Evolutionary conservation across 1,140 invertebrate species (phyloP), one percentile per base, ranked within the genome.

Genomic region (silkworm (Bombyx mori)): DNA sequence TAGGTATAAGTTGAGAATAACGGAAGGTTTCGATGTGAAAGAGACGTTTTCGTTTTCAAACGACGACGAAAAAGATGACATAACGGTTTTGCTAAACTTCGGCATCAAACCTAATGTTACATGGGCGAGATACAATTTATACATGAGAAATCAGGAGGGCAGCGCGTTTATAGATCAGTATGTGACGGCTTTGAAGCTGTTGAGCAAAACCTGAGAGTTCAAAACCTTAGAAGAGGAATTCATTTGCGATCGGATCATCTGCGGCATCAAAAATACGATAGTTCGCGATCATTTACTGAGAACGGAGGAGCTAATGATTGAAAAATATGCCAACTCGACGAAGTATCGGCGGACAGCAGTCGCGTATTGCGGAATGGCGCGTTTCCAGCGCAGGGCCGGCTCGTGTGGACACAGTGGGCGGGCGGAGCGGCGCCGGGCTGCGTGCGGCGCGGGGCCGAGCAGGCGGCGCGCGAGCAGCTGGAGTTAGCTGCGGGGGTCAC

Each of bases 111-210:
- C 50, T 8, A 58, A 53, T 51, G 44, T 56, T 42, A 60, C 55
- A 5, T 18, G 60, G 26, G 35, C 42, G 44, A 43, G 62, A 43
- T 64, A 60, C 18, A 64, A 64, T 22, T 68, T 61, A 57, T 68
- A 64, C 55, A 60, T 45, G 10, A 47, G 65, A 43, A 68, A 62
- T 58, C 59, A 64, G 60, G 54, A 62, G 44, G 55, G 53, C 5
- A 55, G 60, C n/a, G 66, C 64, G 45, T 56, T 57, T 0, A 62
- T 62, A 6, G 18, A 60, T 42, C 53, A 65, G 52, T 62, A 68
- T 48, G 62, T 68, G 6, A 64, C 62, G 10, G 62, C 62, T 8
- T 56, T 68, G 48, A 55, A 43, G 8, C 42, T 64, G 35, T n/a
- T 62, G 1, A 62, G 54, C 10, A 58, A 64, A 58, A 8, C 50